Evolutionary conservation across 2,888 invertebrate genomes (phyloP), one percentile per base, ranked within the genome.

Genomic region (Xestia xanthographa): DNA sequence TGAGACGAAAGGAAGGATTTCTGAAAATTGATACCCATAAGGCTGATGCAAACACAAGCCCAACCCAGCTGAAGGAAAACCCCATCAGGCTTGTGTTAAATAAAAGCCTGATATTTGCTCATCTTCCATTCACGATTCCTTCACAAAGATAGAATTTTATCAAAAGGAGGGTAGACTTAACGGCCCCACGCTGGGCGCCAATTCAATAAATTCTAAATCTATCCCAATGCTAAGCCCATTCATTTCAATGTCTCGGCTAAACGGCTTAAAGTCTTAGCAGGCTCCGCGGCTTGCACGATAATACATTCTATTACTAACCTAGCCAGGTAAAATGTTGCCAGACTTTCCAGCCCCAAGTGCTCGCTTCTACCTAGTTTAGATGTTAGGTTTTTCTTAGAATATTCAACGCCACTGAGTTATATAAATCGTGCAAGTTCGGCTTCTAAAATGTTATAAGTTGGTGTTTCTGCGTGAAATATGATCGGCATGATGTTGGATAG

Each of bases 161-260:
- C 41, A 53, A 78, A 78, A 65, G 9, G 70, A 14, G 60, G 60
- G 5, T 45, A 56, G 58, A 26, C 29, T 50, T 63, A 53, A 53
- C 53, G 34, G 72, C 45, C 82, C 85, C 90, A 75, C 68, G 79
- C 69, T 85, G 89, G 89, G 87, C 84, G 89, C 85, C 88, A 91
- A 85, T 82, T 77, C 80, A 65, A 80, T 76, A 83, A 75, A 75
- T 82, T 83, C 66, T 63, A 43, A 82, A 86, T 87, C 78, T 74
- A 72, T 80, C 69, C 43, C 67, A 70, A 72, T 66, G 79, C 74
- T 86, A 79, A 79, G 77, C 84, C 75, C 69, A 71, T 82, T 87
- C 84, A 86, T 84, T 90, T 90, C 89, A 88, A 88, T 88, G 90
- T 84, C 87, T 82, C 75, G 79, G 82, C 86, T 90, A 88, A 91